Evolutionary conservation across 2,888 invertebrate genomes (phyloP).

Genomic region (Mantis religiosa): DNA sequence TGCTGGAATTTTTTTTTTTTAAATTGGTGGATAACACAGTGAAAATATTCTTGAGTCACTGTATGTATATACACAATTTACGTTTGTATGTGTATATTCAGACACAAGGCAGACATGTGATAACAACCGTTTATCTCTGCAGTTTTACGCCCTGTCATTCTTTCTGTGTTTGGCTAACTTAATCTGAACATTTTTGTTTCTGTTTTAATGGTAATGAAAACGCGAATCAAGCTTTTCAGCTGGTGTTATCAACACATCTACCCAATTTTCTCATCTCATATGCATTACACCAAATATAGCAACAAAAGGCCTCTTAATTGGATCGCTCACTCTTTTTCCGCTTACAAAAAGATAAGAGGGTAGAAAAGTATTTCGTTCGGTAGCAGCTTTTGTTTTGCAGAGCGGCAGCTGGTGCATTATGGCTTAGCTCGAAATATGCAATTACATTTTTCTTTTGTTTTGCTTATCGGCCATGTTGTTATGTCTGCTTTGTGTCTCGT

Average conservation of each 20-base stretch:
- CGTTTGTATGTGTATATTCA: neutral
- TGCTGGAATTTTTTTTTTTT: no score
- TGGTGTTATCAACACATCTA: neutral
- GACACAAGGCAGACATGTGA: no score
- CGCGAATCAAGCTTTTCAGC: neutral
- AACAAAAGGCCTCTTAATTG: neutral
- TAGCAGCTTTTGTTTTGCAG: neutral
- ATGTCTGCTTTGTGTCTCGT: neutral
- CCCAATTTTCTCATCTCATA: neutral
- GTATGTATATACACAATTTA: no score
- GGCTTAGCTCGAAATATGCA: neutral
- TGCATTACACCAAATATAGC: neutral
- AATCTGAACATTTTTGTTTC: neutral
- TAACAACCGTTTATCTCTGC: neutral
- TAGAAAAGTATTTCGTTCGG: neutral
- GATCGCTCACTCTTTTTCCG: neutral
- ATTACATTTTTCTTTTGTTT: neutral
- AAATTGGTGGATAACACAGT: no score
- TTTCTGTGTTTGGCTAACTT: neutral
- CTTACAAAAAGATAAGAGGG: neutral
- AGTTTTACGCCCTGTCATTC: neutral
- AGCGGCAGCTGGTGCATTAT: neutral
- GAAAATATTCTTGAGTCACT: no score
- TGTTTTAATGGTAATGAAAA: neutral
- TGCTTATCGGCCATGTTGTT: neutral